phyloP scores from a whole-genome alignment of 2,113 vertebrate genomes.

The Sturnira hondurensis region DNA sequence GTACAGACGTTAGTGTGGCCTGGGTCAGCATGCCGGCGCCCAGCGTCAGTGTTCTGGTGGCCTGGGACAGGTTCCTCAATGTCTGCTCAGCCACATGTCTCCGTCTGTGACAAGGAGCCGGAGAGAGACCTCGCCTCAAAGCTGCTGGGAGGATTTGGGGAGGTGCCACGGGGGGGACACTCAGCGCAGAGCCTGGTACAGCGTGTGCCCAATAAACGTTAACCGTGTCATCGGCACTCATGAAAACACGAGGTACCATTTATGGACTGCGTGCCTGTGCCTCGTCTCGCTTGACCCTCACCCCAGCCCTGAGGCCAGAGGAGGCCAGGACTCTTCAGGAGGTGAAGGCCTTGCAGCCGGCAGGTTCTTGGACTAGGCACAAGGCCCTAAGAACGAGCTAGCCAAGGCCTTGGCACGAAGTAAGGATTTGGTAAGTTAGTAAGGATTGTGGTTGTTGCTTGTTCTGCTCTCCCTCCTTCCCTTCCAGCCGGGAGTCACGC shows the following conservation, averaged over 20 bases:
- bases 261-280: not conserved
- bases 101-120: not conserved
- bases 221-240: accelerated
- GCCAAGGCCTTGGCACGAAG: not conserved
- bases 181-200: not conserved
- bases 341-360: not conserved
- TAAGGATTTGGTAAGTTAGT: too few species aligned
- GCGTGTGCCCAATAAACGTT: not conserved
- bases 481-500: not conserved
- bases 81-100: not conserved
- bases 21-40: not conserved
- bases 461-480: not conserved
- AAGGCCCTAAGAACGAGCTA: not conserved
- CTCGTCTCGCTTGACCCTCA: not conserved
- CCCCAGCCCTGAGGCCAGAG: not conserved
- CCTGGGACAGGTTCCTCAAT: not conserved
- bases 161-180: not conserved
- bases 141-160: not conserved
- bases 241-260: not conserved
- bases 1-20: not conserved
- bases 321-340: not conserved
- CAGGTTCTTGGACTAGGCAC: not conserved
- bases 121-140: not conserved
- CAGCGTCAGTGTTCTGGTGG: accelerated
- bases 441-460: not conserved